Evolutionary conservation across 2,888 invertebrate species (phyloP).

Genomic region (Panorpa germanica): DNA sequence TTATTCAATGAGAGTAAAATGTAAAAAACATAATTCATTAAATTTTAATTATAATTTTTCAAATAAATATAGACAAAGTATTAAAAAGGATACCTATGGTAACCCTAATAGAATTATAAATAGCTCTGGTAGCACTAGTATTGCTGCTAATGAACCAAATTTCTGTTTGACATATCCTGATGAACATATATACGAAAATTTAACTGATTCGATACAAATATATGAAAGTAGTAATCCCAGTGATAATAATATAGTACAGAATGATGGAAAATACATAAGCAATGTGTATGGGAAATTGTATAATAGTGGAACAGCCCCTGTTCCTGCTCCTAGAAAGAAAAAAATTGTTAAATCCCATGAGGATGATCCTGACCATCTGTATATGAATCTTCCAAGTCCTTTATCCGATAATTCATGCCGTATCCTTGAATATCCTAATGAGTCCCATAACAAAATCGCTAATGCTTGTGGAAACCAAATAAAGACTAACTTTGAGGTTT

Average conservation of each 20-base stretch:
- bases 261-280: too few relatives aligned
- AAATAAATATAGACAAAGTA: constrained; percentile 5
- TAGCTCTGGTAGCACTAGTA: constrained; percentile 19
- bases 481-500: too few relatives aligned
- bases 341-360: constrained; percentile 20
- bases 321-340: constrained; percentile 37
- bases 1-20: constrained; percentile 15
- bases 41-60: constrained; percentile 9
- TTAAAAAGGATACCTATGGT: background rate
- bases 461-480: too few relatives aligned
- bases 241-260: constrained; percentile 16
- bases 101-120: constrained; percentile 1
- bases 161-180: constrained; percentile 13
- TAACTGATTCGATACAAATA: constrained; percentile 46
- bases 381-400: too few relatives aligned
- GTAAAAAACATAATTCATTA: constrained; percentile 24
- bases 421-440: too few relatives aligned
- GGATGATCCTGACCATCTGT: too few relatives aligned
- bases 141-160: constrained; percentile 17
- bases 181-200: constrained; percentile 35
- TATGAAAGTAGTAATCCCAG: constrained; percentile 30
- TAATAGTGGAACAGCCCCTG: constrained; percentile 28
- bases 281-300: too few relatives aligned
- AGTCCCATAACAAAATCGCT: too few relatives aligned
- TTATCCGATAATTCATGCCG: too few relatives aligned